These are phyloP conservation scores for Incurvaria masculella DNA, from an alignment of 2,888 invertebrate species.

Conservation along the genomic window DNA sequence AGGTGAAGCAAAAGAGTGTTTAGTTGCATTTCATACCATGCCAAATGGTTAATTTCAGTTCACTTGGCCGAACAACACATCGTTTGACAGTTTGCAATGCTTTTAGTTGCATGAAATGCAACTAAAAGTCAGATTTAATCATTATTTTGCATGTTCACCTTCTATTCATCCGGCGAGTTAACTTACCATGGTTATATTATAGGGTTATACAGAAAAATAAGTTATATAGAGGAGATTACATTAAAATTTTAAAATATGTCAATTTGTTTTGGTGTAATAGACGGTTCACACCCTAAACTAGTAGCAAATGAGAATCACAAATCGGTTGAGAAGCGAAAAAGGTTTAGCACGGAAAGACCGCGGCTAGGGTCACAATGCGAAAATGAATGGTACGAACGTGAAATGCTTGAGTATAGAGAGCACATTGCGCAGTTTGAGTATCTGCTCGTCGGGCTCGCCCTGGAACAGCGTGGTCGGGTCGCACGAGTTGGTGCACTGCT, in stretches of 20 bases:
- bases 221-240: too few relatives aligned
- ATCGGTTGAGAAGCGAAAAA: neutral
- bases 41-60: too few relatives aligned
- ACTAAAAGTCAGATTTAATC: too few relatives aligned
- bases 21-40: too few relatives aligned
- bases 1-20: too few relatives aligned
- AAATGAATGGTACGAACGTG: conserved; percentile 49
- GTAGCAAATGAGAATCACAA: neutral
- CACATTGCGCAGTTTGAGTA: conserved; percentile 55
- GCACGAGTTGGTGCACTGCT: conserved; percentile 66
- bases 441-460: conserved; percentile 77
- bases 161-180: too few relatives aligned
- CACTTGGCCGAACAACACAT: too few relatives aligned
- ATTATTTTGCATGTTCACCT: too few relatives aligned
- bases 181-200: too few relatives aligned
- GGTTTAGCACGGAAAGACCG: neutral
- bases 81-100: too few relatives aligned
- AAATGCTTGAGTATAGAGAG: conserved; percentile 52
- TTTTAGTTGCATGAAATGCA: too few relatives aligned
- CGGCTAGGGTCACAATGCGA: neutral
- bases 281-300: neutral
- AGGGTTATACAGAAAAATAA: too few relatives aligned
- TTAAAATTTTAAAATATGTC: conserved; percentile 9
- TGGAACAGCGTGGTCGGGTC: conserved; percentile 83
- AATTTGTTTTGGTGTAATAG: neutral